A percentile compares a stretch with the other conserved stretches of the same genome.
Evolutionary conservation across 2,888 invertebrate genomes (phyloP).

Genomic region (Spatulosminthurus flaviceps): DNA sequence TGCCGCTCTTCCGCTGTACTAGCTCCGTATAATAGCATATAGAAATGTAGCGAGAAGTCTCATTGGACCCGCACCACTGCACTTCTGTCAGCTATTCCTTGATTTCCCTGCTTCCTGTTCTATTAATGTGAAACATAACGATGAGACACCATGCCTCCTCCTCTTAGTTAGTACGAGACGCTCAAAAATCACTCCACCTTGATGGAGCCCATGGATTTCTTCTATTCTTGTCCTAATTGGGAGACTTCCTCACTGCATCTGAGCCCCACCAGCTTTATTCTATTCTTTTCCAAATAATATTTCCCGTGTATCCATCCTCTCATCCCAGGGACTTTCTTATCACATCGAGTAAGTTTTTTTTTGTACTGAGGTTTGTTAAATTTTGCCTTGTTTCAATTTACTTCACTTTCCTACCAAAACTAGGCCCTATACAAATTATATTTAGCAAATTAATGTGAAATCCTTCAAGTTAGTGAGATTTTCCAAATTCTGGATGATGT

Average conservation of each 20-base stretch:
- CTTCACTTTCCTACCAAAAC: too few species aligned
- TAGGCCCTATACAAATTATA: too few species aligned
- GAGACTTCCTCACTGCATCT: conserved; percentile 22
- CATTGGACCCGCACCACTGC: background rate
- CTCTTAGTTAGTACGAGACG: background rate
- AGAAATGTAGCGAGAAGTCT: background rate
- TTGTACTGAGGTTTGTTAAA: too few species aligned
- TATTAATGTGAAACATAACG: conserved; percentile 5
- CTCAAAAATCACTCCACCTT: background rate
- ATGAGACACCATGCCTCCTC: background rate
- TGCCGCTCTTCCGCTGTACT: background rate
- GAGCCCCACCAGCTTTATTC: background rate
- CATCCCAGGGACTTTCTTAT: too few species aligned
- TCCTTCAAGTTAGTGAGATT: too few species aligned
- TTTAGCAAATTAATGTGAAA: too few species aligned
- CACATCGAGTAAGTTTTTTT: too few species aligned
- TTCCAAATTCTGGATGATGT: too few species aligned
- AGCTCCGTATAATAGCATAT: too few species aligned
- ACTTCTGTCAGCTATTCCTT: background rate
- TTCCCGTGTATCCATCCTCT: background rate
- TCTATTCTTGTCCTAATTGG: conserved; percentile 50
- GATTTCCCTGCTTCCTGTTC: conserved; percentile 10
- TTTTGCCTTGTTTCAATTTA: too few species aligned
- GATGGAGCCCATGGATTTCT: conserved; percentile 22
- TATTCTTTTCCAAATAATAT: background rate